These are phyloP conservation scores for Alentia gelatinosa DNA, from an alignment of 2,888 invertebrate genomes.

Conservation along the genomic window DNA sequence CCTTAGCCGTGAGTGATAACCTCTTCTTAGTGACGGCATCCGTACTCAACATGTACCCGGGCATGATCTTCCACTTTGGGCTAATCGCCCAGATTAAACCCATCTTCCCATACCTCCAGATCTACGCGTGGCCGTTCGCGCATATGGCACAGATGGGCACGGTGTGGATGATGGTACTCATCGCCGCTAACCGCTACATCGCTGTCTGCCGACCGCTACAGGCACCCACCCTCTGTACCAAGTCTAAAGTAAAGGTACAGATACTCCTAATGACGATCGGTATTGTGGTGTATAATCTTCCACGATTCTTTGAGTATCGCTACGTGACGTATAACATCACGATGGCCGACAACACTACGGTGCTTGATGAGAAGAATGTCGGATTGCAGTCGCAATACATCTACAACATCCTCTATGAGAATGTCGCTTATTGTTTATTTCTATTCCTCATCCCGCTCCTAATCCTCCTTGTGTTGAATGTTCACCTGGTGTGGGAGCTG, in stretches of 20 bases:
- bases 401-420: conserved; percentile 68
- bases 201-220: conserved; percentile 67
- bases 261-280: conserved; percentile 55
- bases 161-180: conserved; percentile 67
- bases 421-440: conserved; percentile 64
- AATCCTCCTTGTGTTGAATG: conserved; percentile 65
- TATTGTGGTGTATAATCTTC: conserved; percentile 65
- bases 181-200: conserved; percentile 67
- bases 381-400: conserved; percentile 59
- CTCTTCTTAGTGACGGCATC: conserved; percentile 64
- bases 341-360: conserved; percentile 52
- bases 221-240: conserved; percentile 64
- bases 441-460: conserved; percentile 65
- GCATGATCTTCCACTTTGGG: conserved; percentile 64
- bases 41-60: conserved; percentile 64
- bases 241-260: conserved; percentile 63
- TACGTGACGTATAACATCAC: conserved; percentile 55
- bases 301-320: conserved; percentile 65
- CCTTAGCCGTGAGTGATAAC: conserved; percentile 65
- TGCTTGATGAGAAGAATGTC: conserved; percentile 56
- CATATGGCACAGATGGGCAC: conserved; percentile 66
- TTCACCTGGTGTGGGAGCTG: conserved; percentile 64
- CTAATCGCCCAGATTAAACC: conserved; percentile 59
- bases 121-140: conserved; percentile 64
- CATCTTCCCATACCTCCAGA: conserved; percentile 63